These are phyloP conservation scores for Psilopsiagon aurifrons DNA, from an alignment of 2,113 vertebrate genomes.

Conservation along the genomic window DNA sequence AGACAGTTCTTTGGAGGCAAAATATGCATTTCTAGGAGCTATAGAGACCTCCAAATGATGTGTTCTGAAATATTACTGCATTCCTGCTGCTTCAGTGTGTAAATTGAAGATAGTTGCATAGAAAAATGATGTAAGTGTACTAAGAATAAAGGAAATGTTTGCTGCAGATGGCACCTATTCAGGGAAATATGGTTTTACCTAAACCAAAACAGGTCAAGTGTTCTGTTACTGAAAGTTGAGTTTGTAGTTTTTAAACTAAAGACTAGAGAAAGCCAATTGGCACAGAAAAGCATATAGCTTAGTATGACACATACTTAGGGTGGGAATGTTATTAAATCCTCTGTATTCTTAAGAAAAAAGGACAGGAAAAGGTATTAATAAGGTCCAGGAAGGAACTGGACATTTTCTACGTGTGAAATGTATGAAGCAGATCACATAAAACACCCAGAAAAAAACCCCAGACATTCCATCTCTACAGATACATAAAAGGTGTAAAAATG, in stretches of 20 bases:
- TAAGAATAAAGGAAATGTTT: neutral
- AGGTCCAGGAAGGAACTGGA: neutral
- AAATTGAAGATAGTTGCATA: neutral
- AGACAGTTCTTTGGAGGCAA: neutral
- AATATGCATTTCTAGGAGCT: neutral
- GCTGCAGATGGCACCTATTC: neutral
- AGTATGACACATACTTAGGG: neutral
- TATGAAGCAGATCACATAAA: neutral
- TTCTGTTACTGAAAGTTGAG: neutral
- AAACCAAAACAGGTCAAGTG: neutral
- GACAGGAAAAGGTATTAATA: constrained; percentile 13
- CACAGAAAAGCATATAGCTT: neutral
- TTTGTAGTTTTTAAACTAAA: neutral
- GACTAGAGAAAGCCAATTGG: neutral
- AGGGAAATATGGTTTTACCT: neutral
- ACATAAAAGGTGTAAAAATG: neutral
- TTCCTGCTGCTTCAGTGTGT: neutral
- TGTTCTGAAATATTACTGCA: neutral
- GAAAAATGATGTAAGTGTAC: neutral
- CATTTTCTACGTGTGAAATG: neutral
- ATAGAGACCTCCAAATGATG: neutral
- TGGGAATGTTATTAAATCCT: neutral
- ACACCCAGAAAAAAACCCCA: neutral
- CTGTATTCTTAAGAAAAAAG: neutral
- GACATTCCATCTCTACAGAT: neutral